Evolutionary conservation across 92 coral and sea anemone genomes (phyloP), one percentile per base, ranked within the genome.

Genomic region (Pocillopora grandis): DNA sequence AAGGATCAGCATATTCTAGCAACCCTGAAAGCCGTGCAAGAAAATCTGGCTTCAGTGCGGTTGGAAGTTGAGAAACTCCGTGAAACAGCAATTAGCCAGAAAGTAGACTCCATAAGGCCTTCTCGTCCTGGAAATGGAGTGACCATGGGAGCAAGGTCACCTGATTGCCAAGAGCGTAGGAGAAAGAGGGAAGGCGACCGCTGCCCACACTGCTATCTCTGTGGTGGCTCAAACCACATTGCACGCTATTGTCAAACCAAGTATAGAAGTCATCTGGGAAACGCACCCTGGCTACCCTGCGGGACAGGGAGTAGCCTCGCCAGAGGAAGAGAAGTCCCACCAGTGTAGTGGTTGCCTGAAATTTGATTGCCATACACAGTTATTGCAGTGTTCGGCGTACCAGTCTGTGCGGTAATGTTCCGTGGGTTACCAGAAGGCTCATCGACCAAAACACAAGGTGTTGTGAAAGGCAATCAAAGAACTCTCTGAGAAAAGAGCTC

Each of bases 291-390:
- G 82, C 92, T 85, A 78, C 84, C 83, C 89, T 77, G 59, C 70
- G 82, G 92, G 87, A 71, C 87, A 86, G 90, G 89, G 74, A 76
- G 92, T 89, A 81, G 90, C 80, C 87, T 75, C n/a, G 17, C 33
- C 89, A 67, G 71, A 36, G 8, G 14, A 72, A 66, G 65, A 59
- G 55, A 76, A 33, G 89, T 85, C 88, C 81, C 92, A 82, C 37
- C 84, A 74, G 82, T 90, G 88, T 55, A 82, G 84, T 72, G 74
- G 86, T 73, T 90, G 90, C 77, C 76, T 23, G 69, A 86, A 71
- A 67, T 63, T 81, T 82, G 92, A 65, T 73, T 66, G 27, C 62
- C 64, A 63, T 48, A 71, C 78, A 56, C 62, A 75, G 36, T 55
- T 89, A 62, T 23, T 55, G 60, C 85, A 76, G 59, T 90, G 90